Conservation (phyloP, 1,140 invertebrate species). For the Fopius arisanus region DNA sequence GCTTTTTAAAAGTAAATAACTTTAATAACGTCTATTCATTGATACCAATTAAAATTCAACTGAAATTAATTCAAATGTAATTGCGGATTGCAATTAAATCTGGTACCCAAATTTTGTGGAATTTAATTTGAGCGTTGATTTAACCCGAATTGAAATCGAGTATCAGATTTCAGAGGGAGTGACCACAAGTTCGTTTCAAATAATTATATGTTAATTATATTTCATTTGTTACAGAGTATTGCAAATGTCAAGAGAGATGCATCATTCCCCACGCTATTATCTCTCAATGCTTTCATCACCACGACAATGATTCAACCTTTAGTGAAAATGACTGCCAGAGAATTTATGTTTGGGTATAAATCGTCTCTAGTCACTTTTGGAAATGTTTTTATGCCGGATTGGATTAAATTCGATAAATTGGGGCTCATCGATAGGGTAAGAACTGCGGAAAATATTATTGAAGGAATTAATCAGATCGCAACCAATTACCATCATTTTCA, state of each 20-base stretch:
- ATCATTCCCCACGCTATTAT: slow-evolving; percentile 70
- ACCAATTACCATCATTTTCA: too few species aligned
- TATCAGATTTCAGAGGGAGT: too few species aligned
- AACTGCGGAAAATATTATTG: slow-evolving; percentile 25
- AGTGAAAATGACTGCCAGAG: slow-evolving; percentile 78
- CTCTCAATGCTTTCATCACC: slow-evolving; percentile 74
- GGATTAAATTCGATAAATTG: slow-evolving; percentile 84
- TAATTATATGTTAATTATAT: neutral
- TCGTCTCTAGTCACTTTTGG: slow-evolving; percentile 78
- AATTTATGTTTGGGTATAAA: slow-evolving; percentile 86
- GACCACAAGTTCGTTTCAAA: too few species aligned
- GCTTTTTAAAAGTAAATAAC: too few species aligned
- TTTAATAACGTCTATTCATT: too few species aligned
- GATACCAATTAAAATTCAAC: too few species aligned
- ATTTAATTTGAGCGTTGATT: too few species aligned
- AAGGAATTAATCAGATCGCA: too few species aligned
- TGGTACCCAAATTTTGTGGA: too few species aligned
- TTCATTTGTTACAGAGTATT: slow-evolving; percentile 71
- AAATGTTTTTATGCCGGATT: slow-evolving; percentile 77
- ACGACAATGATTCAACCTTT: slow-evolving; percentile 73
- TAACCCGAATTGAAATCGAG: too few species aligned
- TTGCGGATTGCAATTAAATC: too few species aligned
- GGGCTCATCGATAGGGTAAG: slow-evolving; percentile 84
- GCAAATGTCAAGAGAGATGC: slow-evolving; percentile 75
- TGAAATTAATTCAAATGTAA: too few species aligned